Base-by-base conservation (phyloP, 2,113 vertebrate species). In the Channa maculata region DNA sequence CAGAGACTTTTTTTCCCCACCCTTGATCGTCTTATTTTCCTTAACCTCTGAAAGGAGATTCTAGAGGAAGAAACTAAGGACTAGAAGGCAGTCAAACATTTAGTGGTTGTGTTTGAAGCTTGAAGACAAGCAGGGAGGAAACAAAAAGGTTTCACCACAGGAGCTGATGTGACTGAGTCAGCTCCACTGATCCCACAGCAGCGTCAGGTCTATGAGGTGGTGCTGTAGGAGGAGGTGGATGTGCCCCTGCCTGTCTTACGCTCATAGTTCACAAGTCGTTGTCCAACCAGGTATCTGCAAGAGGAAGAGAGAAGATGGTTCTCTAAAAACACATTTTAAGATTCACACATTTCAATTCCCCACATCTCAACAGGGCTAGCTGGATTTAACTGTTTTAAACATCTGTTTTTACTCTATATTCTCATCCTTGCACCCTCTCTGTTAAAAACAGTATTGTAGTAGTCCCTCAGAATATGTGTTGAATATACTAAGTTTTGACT, bases 201-300 rank as follows among this genome's bases (percentile, higher is more conserved):
- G 52, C 0, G n/a, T 67, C 49, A 1, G 41, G 24, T 69, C 75
- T 88, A 90, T 5, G 85, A 72, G 34, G 88, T 54, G 60, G 61
- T 43, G 83, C 75, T 67, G 65, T 65, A 67, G 12, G 80, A 59
- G 11, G 78, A 43, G 6, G 51, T 13, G 4, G 74, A 60, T 2
- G 49, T 13, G 53, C 54, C 77, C 72, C 96, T 96, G 80, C 95
- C 95, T 13, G 95, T 85, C 76, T 96, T 97, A 1, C 96, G 94
- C 72, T 99, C 97, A 0, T 99, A 99, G 94, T 99, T 99, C 71
- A 99, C 97, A 62, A 99, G 95, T 60, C 97, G 94, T 65, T 99
- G 98, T 59, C 98, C 98, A 66, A 99, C 97, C 82, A 99, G 95
- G 91, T 99, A 99, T 86, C 98, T 99, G 90, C 8, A 60, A 44